Base-by-base conservation (phyloP, 1,140 invertebrate genomes). In the Antheraea pernyi region DNA sequence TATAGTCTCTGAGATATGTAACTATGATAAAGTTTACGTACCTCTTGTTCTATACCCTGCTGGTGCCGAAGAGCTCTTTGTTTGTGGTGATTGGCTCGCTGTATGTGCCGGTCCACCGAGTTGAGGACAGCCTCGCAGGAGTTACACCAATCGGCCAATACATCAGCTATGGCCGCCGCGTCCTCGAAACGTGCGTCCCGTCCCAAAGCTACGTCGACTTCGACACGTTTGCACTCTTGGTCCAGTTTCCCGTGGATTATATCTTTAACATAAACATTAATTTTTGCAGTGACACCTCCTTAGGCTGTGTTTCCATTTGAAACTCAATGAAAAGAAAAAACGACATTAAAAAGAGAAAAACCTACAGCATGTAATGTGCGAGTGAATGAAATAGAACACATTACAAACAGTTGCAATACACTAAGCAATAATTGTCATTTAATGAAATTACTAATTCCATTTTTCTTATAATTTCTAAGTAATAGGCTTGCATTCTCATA, bases 221-320 rank as follows among this genome's bases (percentile, higher is more conserved):
- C 98, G 48, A 99, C 93, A 74, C 97, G 96, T 73, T 96, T 96
- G 89, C 98, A 98, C 82, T 98, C 97, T 90, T 99, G 98, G 92
- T 99, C 98, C 68, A 99, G 89, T 93, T 99, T 99, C 0, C 98
- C 98, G 81, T 98, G 97, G 71, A 99, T 98, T 78, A 99, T 97
- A 91, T 99, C 98, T 95, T 93, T 22, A 93, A 91, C 46, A 3
- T 11, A 11, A 42, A 42, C 39, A 10, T 62, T 62, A 10, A 61
- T 61, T 60, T 42, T 42, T 42, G 7, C 2, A 42, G 22, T 30
- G 22, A 30, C 4, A 30, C 22, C 22, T 30, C 22, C 7, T 42
- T 42, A 1, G 39, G 2, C 39, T 7, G 1, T 2, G 1, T 30
- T 30, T 30, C 1, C 1, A 2, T 30, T 30, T 30, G 4, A 30